Evolutionary conservation across 1,140 invertebrate genomes (phyloP), one percentile per base, ranked within the genome.

Genomic region (Monochamus saltuarius): DNA sequence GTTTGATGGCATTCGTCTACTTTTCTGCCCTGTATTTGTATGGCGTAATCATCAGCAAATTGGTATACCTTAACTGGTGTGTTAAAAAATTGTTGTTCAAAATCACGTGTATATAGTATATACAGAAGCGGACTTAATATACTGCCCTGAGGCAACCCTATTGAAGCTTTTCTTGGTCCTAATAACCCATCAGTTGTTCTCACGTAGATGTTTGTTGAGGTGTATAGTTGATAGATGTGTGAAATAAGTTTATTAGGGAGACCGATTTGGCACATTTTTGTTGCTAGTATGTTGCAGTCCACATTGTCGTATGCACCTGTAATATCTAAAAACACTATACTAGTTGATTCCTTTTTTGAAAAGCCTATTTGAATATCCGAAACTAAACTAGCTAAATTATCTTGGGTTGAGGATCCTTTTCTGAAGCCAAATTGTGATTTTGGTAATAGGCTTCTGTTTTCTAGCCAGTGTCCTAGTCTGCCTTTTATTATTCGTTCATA

Each of bases 401-500:
- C 54, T 11, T 51, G 49, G 17, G 39, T 56, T 13, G 16, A 29
- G 6, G 14, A 13, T 13, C 36, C 36, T 46, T 13, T 43, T 29
- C 46, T 13, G 35, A 52, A 59, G 13, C 57, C 57, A 22, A 14
- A 51, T 43, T 59, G 47, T 4, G 36, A 22, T n/a, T 51, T 38
- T 7, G 46, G 34, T 14, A 52, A 29, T 6, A 51, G 8, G 13
- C 29, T 35, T 19, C 11, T 39, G 17, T 40, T 9, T 36, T 59
- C 36, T 34, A 52, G 29, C 40, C 40, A 59, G 8, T 46, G 35
- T 35, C 52, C 57, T 22, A 52, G 36, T 16, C 46, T 22, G 29
- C 8, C 22, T 39, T 58, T 50, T 13, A 58, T 50, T 29, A 50
- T 22, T 17, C 45, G 8, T 50, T 58, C 56, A 49, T 37, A 50